Evolutionary conservation across 1,140 invertebrate species (phyloP), one percentile per base, ranked within the genome.

Genomic region (Epicauta chinensis): DNA sequence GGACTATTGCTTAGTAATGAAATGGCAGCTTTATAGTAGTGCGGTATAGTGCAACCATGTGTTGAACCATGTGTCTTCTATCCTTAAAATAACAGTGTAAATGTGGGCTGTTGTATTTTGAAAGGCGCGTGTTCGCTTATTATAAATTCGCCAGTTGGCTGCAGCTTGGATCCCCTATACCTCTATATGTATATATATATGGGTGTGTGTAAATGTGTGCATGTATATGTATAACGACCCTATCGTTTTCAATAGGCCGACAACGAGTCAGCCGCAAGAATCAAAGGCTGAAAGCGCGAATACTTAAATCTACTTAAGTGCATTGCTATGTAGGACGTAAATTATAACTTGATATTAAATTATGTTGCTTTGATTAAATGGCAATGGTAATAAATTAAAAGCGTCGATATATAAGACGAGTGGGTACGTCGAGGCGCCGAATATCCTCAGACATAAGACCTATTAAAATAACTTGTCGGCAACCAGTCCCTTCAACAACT

Each of bases 241-340:
- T 23, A 23, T 23, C 23, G 23, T 23, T 23, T 23, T 23, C 23
- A 23, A 23, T 23, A 23, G 23, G 7, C 17, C 17, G 17, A 23
- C n/a, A n/a, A n/a, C 44, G 29, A 37, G 51, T 3, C 39, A 12
- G 17, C 39, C 50, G 40, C 50, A 32, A 16, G 50, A 34, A 54
- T 54, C 52, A 54, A 54, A 54, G 52, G 52, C 44, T 31, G 31
- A 29, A 34, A 43, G 30, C 15, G 40, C 50, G 52, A 54, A 36
- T 53, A 38, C 36, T 53, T 47, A 17, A 46, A 47, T 47, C 45
- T 47, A 15, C 45, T 47, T 47, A 54, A 54, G 52, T 54, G 52
- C 52, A 45, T 54, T 54, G 17, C 52, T 48, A 40, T 54, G 52
- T 54, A 48, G 47, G 42, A 46, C 43, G 47, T 54, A 54, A 54